Evolutionary conservation across 2,888 invertebrate species (phyloP).

Genomic region (Hoplodrina ambigua): DNA sequence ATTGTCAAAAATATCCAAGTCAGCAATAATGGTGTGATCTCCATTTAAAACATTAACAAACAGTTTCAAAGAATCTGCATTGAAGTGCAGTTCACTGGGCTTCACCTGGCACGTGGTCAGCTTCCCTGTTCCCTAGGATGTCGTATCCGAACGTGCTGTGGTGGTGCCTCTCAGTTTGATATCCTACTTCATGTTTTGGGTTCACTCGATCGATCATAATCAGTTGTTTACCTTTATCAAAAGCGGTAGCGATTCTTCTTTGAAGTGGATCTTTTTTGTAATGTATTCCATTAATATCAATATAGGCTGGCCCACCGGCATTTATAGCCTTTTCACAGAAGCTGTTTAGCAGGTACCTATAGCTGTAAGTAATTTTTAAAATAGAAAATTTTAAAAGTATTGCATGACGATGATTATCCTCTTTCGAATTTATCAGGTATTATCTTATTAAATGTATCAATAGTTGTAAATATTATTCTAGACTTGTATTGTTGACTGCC

Average conservation of each 20-base stretch:
- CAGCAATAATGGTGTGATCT: slow-evolving; percentile 97
- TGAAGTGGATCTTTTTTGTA: slow-evolving; percentile 96
- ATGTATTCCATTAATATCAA: slow-evolving; percentile 96
- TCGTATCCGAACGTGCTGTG: slow-evolving; percentile 98
- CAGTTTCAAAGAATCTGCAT: slow-evolving; percentile 92
- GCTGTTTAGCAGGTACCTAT: slow-evolving; percentile 76
- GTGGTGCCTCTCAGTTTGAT: slow-evolving; percentile 99
- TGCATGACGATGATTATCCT: slow-evolving; percentile 50
- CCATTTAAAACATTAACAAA: slow-evolving; percentile 98
- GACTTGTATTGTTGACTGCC: too few relatives aligned
- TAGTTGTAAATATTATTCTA: neutral
- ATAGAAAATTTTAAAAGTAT: slow-evolving; percentile 72
- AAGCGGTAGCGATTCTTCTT: slow-evolving; percentile 94
- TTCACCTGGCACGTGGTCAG: slow-evolving; percentile 98
- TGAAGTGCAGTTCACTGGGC: slow-evolving; percentile 99
- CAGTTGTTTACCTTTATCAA: slow-evolving; percentile 98
- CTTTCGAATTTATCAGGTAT: neutral
- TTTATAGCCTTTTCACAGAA: slow-evolving; percentile 96
- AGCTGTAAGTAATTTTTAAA: slow-evolving; percentile 73
- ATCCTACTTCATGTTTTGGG: slow-evolving; percentile 95
- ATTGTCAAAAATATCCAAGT: slow-evolving; percentile 98
- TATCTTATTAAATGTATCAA: slow-evolving; percentile 16
- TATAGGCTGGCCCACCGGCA: slow-evolving; percentile 97
- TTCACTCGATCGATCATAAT: slow-evolving; percentile 96
- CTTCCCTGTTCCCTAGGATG: slow-evolving; percentile 96